A percentile compares a stretch with the other conserved stretches of the same genome.
These are phyloP conservation scores for Coilia nasus DNA, from an alignment of 2,797 vertebrate species.

Conservation along the genomic window DNA sequence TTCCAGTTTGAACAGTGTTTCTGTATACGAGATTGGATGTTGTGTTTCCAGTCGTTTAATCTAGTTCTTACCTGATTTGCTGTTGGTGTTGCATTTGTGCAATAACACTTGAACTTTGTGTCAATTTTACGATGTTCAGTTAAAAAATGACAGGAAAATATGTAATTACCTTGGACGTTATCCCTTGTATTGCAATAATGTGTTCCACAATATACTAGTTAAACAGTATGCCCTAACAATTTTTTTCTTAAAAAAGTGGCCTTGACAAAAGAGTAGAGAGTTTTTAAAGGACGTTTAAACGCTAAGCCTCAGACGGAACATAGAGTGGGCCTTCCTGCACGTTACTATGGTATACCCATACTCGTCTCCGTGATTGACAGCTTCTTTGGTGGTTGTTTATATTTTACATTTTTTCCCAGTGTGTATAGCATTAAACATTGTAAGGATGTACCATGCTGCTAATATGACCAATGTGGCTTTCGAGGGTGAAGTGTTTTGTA, in stretches of 20 bases:
- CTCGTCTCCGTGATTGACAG: not conserved
- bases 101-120: slow-evolving; percentile 22
- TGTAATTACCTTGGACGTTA: not conserved
- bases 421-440: slow-evolving; percentile 11
- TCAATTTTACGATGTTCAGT: not conserved
- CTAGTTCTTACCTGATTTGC: slow-evolving; percentile 2
- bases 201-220: slow-evolving; percentile 1
- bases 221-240: not conserved
- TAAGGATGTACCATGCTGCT: slow-evolving; percentile 14
- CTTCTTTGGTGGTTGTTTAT: slow-evolving; percentile 13
- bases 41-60: not conserved
- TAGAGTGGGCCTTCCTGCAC: not conserved
- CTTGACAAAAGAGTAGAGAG: not conserved
- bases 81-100: slow-evolving; percentile 18
- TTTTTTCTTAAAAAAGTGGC: not conserved
- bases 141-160: not conserved
- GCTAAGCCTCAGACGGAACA: not conserved
- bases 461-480: slow-evolving; percentile 12
- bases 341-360: not conserved
- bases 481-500: not conserved
- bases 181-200: slow-evolving; percentile 14
- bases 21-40: not conserved
- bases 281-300: not conserved
- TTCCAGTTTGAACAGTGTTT: not conserved
- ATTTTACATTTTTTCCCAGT: not conserved